Base-by-base conservation (phyloP, 2,113 vertebrate species). In the Hystrix cristata region DNA sequence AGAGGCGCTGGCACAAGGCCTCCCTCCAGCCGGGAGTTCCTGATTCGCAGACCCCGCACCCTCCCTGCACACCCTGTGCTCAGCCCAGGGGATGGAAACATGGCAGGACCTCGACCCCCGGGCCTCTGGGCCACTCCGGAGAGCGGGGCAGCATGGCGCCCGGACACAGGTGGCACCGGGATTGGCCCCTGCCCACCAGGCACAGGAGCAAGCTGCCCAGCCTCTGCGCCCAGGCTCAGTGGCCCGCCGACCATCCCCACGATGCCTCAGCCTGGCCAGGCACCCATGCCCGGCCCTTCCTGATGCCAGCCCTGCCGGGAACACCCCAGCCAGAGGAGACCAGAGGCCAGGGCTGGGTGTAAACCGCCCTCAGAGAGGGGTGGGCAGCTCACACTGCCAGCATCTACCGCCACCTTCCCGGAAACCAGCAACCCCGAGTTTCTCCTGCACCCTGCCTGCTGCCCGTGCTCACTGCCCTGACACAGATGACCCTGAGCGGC, bases 41-140 rank as follows among this genome's bases (percentile, higher is more conserved):
- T 86, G 90, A 82, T 31, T 95, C 90, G 67, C 90, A 90, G 95
- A 79, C 82, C 92, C 65, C 91, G 81, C 27, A 92, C 64, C 89
- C 60, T 67, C 64, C 93, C 85, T 1, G 0, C 57, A 78, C 2
- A 4, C 84, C 87, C 55, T n/a, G 25, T 3, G 25, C 83, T 79
- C 2, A 3, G 81, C 69, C 48, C 59, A 46, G 13, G 29, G 84
- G 76, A 71, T 53, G 62, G 67, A 95, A 60, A 51, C 27, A 5
- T 43, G 7, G 38, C 25, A 38, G 19, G 21, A 3, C 11, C 0
- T 34, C 0, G 14, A 82, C 74, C 43, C 62, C 80, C 10, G 76
- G 89, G 83, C 83, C 48, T 34, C 16, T 2, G 0, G 0, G 6
- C 0, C 12, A 46, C 80, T 64, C 60, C 55, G 2, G 43, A 19